These are phyloP conservation scores for Furcifer pardalis DNA, from an alignment of 2,797 vertebrate genomes.

Conservation along the genomic window DNA sequence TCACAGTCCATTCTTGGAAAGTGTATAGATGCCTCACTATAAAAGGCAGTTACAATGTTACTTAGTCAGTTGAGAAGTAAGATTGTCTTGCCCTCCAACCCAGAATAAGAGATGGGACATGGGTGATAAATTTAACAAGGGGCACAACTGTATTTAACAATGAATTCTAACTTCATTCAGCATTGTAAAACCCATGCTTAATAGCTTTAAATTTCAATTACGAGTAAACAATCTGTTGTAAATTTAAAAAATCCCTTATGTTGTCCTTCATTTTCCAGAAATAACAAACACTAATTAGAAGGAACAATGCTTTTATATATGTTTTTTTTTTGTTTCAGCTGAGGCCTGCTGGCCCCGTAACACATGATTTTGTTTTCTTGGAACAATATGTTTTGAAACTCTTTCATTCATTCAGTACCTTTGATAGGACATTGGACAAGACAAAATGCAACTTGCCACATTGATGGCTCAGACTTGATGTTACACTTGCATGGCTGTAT, in stretches of 20 bases:
- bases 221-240: not conserved
- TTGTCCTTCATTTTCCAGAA: not conserved
- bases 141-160: not conserved
- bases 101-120: too few species aligned
- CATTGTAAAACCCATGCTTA: too few species aligned
- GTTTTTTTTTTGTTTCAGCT: not conserved
- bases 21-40: too few species aligned
- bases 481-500: slow-evolving; percentile 28
- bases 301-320: not conserved
- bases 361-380: slow-evolving; percentile 29
- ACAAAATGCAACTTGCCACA: slow-evolving; percentile 34
- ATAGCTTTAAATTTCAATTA: not conserved
- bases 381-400: slow-evolving; percentile 20
- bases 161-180: too few species aligned
- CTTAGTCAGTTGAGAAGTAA: too few species aligned
- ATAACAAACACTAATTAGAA: not conserved
- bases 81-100: too few species aligned
- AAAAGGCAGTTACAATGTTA: too few species aligned
- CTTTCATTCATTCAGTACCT: slow-evolving; percentile 14
- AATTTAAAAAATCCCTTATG: not conserved
- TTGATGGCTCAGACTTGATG: slow-evolving; percentile 4
- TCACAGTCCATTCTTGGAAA: too few species aligned
- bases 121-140: too few species aligned
- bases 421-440: slow-evolving; percentile 7
- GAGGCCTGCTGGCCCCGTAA: not conserved